A percentile compares a stretch with the other conserved stretches of the same genome.
Conservation (phyloP, 2,113 vertebrate species). For the Ciconia stormi region DNA sequence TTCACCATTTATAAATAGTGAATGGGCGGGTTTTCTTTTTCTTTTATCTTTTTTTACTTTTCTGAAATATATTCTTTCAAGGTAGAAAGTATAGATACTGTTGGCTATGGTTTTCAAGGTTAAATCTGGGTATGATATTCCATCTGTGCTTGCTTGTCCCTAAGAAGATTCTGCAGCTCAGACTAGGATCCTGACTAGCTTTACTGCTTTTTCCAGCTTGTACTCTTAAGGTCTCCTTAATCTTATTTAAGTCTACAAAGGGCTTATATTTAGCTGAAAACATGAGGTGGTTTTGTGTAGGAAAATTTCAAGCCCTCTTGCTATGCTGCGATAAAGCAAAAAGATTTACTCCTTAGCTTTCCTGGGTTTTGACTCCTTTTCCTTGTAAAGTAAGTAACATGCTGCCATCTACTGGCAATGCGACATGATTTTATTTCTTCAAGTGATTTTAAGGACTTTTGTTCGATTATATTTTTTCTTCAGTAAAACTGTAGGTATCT, state of each 20-base stretch:
- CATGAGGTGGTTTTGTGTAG: background rate
- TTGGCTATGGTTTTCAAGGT: background rate
- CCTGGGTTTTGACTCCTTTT: background rate
- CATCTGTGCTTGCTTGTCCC: background rate
- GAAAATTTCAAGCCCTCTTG: slow-evolving; percentile 6
- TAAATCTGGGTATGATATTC: background rate
- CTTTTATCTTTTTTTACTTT: background rate
- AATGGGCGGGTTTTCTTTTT: background rate
- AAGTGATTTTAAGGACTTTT: background rate
- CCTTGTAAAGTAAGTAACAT: background rate
- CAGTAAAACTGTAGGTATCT: background rate
- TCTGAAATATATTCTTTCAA: background rate
- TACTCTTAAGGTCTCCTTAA: slow-evolving; percentile 30
- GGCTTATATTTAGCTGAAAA: slow-evolving; percentile 49
- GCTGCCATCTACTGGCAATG: slow-evolving; percentile 58
- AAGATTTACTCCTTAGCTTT: background rate
- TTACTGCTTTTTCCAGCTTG: slow-evolving; percentile 42
- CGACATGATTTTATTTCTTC: background rate
- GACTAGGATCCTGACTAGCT: slow-evolving; percentile 8
- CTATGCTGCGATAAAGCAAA: background rate
- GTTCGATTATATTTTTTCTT: background rate
- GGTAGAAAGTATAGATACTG: background rate
- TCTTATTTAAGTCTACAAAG: slow-evolving; percentile 29
- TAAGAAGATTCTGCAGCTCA: slow-evolving; percentile 43
- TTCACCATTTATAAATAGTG: background rate